A percentile compares a stretch with the other conserved stretches of the same genome.
phyloP scores from a whole-genome alignment of 1,140 invertebrate genomes.

The Bradysia coprophila region DNA sequence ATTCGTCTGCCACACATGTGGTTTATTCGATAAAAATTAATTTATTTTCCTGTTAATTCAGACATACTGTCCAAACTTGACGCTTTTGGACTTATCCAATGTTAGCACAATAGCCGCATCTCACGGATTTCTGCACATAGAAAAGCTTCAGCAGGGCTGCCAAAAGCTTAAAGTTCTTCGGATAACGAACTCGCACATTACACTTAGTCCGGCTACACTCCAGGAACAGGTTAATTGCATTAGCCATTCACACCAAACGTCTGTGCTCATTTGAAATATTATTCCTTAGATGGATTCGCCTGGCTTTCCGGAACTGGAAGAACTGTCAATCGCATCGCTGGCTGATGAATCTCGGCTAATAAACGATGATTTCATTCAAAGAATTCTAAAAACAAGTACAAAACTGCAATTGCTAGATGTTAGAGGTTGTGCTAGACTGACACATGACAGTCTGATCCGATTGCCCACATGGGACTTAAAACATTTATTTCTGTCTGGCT shows the following conservation, averaged over 20 bases:
- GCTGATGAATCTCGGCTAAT: slow-evolving; percentile 42
- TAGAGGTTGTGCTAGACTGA: slow-evolving; percentile 52
- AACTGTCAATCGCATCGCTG: slow-evolving; percentile 55
- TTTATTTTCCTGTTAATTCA: too few relatives aligned
- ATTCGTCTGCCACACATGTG: too few relatives aligned
- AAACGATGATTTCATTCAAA: slow-evolving; percentile 52
- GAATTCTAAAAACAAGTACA: slow-evolving; percentile 55
- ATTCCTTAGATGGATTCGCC: slow-evolving; percentile 42
- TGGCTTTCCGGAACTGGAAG: slow-evolving; percentile 61
- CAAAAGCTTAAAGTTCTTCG: slow-evolving; percentile 54
- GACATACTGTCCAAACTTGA: slow-evolving; percentile 53
- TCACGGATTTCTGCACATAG: slow-evolving; percentile 49
- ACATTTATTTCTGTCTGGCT: slow-evolving; percentile 56
- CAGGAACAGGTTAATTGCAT: slow-evolving; percentile 43
- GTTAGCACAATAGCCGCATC: slow-evolving; percentile 41
- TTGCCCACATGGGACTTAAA: slow-evolving; percentile 69
- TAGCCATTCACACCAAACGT: too few relatives aligned
- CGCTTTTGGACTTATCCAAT: slow-evolving; percentile 65
- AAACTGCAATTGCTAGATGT: slow-evolving; percentile 58
- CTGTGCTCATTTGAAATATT: background rate
- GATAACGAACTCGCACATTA: slow-evolving; percentile 59
- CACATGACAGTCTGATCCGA: slow-evolving; percentile 55
- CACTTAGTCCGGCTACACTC: slow-evolving; percentile 41
- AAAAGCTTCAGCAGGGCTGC: slow-evolving; percentile 62
- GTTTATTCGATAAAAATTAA: too few relatives aligned